These are phyloP conservation scores for Spisula solida DNA, from an alignment of 2,888 invertebrate genomes.

Conservation along the genomic window DNA sequence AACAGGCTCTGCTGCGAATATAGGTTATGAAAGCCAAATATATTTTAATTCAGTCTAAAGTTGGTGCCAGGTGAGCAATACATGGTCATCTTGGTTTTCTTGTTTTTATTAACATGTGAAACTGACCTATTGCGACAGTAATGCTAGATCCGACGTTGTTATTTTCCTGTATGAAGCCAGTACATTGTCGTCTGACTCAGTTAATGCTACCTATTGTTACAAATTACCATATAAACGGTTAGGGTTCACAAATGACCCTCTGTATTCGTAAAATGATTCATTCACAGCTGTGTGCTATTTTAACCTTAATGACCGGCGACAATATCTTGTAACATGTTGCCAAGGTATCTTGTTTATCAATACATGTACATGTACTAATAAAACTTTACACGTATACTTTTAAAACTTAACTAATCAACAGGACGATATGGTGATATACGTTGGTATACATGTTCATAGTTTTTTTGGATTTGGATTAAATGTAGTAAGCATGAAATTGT, in stretches of 20 bases:
- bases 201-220: not conserved
- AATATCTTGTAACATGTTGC: not conserved
- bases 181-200: constrained; percentile 1
- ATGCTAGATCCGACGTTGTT: not conserved
- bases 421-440: too few species aligned
- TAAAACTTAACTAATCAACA: not conserved
- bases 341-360: not conserved
- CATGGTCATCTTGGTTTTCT: too few species aligned
- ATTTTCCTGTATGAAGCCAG: not conserved
- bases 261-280: not conserved
- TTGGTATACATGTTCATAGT: too few species aligned
- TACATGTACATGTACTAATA: too few species aligned
- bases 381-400: not conserved
- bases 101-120: too few species aligned
- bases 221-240: not conserved
- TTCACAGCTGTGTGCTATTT: not conserved
- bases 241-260: constrained; percentile 10
- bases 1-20: too few species aligned
- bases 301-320: not conserved
- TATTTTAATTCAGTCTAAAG: too few species aligned
- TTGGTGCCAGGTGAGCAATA: too few species aligned
- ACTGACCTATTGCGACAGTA: not conserved
- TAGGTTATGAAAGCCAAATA: too few species aligned
- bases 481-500: too few species aligned
- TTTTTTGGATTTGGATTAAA: too few species aligned